Percentiles rank a stretch among this genome's conserved stretches.
Evolutionary conservation across 2,113 vertebrate species (phyloP).

Genomic region (Sphaerodactylus townsendi): DNA sequence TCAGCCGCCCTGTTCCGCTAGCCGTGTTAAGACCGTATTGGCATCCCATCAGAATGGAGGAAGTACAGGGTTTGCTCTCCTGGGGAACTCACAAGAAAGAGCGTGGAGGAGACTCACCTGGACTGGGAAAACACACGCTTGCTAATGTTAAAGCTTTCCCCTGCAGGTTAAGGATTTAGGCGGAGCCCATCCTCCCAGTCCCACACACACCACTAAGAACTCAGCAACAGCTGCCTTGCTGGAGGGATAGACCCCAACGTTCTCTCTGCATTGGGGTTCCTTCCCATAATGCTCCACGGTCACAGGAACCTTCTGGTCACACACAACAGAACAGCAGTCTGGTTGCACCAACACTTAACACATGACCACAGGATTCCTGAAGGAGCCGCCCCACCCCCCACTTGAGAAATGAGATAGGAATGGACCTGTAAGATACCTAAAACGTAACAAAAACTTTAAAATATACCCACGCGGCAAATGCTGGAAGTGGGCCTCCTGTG

Average conservation of each 20-base stretch:
- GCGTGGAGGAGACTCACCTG: slow-evolving; percentile 39
- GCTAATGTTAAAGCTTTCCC: slow-evolving; percentile 41
- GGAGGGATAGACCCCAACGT: background rate
- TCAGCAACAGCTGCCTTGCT: slow-evolving; percentile 41
- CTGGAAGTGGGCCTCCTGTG: slow-evolving; percentile 33
- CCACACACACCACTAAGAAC: background rate
- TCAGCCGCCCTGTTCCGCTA: slow-evolving; percentile 44
- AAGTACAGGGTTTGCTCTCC: slow-evolving; percentile 48
- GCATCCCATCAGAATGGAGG: slow-evolving; percentile 5
- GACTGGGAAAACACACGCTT: slow-evolving; percentile 50
- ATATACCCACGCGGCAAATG: slow-evolving; percentile 24
- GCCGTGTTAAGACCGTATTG: slow-evolving; percentile 32
- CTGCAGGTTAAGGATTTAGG: slow-evolving; percentile 60
- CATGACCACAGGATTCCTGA: background rate
- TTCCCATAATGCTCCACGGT: background rate
- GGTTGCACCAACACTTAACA: no score
- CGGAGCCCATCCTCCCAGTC: slow-evolving; percentile 36
- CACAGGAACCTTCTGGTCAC: background rate
- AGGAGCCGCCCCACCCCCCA: background rate
- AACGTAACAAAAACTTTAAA: slow-evolving; percentile 48
- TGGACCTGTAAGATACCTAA: slow-evolving; percentile 32
- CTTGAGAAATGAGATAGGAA: background rate
- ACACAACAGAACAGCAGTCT: no score
- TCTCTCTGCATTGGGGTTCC: background rate
- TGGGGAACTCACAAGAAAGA: slow-evolving; percentile 43